Conservation (phyloP, 2,113 vertebrate genomes). For the Brachirus orientalis region DNA sequence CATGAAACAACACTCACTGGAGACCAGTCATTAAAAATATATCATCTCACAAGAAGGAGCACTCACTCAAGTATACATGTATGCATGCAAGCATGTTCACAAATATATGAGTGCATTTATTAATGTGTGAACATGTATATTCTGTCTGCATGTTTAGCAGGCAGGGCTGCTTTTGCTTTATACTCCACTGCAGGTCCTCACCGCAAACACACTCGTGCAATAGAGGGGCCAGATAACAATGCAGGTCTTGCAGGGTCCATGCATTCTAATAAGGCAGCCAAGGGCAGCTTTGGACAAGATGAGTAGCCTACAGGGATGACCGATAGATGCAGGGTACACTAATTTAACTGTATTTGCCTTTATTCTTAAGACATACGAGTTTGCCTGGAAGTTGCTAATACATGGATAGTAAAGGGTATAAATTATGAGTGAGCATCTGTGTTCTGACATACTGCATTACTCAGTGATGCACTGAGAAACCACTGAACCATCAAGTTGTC, state of each 20-base stretch:
- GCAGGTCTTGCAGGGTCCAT: constrained; percentile 39
- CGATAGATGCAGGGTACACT: too few relatives aligned
- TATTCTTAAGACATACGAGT: constrained; percentile 22
- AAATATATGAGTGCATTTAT: constrained; percentile 2
- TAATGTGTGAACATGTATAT: constrained; percentile 14
- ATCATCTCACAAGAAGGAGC: constrained; percentile 45
- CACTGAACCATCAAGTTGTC: constrained; percentile 60
- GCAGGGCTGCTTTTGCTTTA: neutral
- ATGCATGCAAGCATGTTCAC: neutral
- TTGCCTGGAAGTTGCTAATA: neutral
- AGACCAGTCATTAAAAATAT: constrained; percentile 57
- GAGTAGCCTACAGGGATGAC: constrained; percentile 22
- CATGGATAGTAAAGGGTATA: constrained; percentile 20
- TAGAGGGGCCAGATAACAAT: constrained; percentile 41
- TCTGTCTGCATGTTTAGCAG: constrained; percentile 6
- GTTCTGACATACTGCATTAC: constrained; percentile 52
- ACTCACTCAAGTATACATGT: constrained; percentile 22
- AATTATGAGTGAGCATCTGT: constrained; percentile 32
- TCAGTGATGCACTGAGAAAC: constrained; percentile 54
- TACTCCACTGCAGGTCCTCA: constrained; percentile 16
- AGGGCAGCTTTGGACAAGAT: constrained; percentile 16
- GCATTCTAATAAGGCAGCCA: constrained; percentile 28
- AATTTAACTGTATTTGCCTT: too few relatives aligned
- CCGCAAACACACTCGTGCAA: constrained; percentile 14
- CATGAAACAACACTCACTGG: constrained; percentile 2